Conservation (phyloP, 2,888 invertebrate species). For the Nycteola revayana region DNA sequence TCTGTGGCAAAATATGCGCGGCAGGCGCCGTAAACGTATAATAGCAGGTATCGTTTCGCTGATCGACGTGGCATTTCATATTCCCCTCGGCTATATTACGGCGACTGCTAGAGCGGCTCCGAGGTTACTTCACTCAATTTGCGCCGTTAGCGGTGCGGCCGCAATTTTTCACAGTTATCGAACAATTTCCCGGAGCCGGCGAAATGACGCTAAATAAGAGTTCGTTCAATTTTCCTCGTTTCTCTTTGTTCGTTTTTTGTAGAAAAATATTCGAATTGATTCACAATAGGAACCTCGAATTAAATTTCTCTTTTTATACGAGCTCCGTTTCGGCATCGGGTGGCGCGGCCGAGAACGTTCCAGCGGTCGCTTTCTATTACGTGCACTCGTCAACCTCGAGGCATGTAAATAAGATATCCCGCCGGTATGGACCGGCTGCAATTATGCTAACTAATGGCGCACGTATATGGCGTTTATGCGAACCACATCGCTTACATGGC, state of each 20-base stretch:
- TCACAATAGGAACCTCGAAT: slow-evolving; percentile 4
- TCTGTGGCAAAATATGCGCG: slow-evolving; percentile 29
- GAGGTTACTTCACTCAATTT: slow-evolving; percentile 70
- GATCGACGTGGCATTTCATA: slow-evolving; percentile 31
- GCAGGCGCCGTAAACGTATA: slow-evolving; percentile 26
- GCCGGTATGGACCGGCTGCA: slow-evolving; percentile 19
- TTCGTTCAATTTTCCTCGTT: slow-evolving; percentile 42
- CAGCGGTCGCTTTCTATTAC: slow-evolving; percentile 8
- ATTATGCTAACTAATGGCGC: slow-evolving; percentile 43
- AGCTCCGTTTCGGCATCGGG: not conserved
- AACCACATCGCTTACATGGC: slow-evolving; percentile 31
- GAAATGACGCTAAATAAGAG: slow-evolving; percentile 64
- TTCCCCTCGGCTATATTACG: slow-evolving; percentile 26
- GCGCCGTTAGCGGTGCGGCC: slow-evolving; percentile 58
- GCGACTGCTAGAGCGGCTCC: slow-evolving; percentile 23
- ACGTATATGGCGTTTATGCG: slow-evolving; percentile 40
- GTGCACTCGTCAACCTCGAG: slow-evolving; percentile 22
- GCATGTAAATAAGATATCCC: slow-evolving; percentile 43
- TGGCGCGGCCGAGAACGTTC: not conserved
- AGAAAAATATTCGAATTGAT: slow-evolving; percentile 4
- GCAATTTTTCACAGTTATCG: slow-evolving; percentile 75
- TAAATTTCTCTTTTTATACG: slow-evolving; percentile 2
- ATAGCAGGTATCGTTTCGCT: slow-evolving; percentile 33
- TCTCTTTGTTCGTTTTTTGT: slow-evolving; percentile 18
- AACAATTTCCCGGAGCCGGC: slow-evolving; percentile 50